Conservation (phyloP, 2,888 invertebrate genomes). For the Drosophila monieri region DNA sequence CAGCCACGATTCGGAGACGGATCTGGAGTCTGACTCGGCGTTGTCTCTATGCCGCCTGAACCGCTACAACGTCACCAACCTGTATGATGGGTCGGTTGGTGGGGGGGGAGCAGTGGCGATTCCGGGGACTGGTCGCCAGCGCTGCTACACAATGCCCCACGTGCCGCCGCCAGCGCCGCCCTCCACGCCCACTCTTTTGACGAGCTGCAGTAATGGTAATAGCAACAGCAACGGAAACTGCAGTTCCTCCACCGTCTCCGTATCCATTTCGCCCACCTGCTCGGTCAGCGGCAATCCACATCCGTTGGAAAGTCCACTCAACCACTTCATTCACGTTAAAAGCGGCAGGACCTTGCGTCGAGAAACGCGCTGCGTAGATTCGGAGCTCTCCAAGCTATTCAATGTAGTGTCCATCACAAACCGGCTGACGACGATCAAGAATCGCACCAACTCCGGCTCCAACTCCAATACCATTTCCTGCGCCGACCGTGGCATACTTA, state of each 20-base stretch:
- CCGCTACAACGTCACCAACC: slow-evolving; percentile 68
- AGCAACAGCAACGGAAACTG: slow-evolving; percentile 53
- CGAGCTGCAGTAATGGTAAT: slow-evolving; percentile 69
- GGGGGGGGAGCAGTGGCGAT: slow-evolving; percentile 20
- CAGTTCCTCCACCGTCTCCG: slow-evolving; percentile 22
- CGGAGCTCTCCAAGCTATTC: slow-evolving; percentile 80
- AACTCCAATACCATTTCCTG: slow-evolving; percentile 39
- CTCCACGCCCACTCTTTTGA: slow-evolving; percentile 80
- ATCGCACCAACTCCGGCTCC: slow-evolving; percentile 51
- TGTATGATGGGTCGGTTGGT: slow-evolving; percentile 55
- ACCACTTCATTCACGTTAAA: slow-evolving; percentile 73
- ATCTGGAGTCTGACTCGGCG: slow-evolving; percentile 60
- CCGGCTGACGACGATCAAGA: slow-evolving; percentile 55
- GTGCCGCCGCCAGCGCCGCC: slow-evolving; percentile 80
- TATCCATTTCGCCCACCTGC: slow-evolving; percentile 60
- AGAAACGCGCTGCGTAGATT: slow-evolving; percentile 80
- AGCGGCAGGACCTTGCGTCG: slow-evolving; percentile 72
- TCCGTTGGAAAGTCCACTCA: slow-evolving; percentile 67
- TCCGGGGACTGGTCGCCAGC: slow-evolving; percentile 59
- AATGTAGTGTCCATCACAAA: slow-evolving; percentile 81
- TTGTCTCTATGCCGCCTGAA: slow-evolving; percentile 57
- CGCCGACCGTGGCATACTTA: slow-evolving; percentile 74
- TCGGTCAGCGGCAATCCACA: slow-evolving; percentile 44
- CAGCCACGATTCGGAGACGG: slow-evolving; percentile 62
- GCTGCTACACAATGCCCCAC: slow-evolving; percentile 81